Evolutionary conservation across 2,888 invertebrate genomes (phyloP), one percentile per base, ranked within the genome.

Genomic region (Hydropsyche betteni): DNA sequence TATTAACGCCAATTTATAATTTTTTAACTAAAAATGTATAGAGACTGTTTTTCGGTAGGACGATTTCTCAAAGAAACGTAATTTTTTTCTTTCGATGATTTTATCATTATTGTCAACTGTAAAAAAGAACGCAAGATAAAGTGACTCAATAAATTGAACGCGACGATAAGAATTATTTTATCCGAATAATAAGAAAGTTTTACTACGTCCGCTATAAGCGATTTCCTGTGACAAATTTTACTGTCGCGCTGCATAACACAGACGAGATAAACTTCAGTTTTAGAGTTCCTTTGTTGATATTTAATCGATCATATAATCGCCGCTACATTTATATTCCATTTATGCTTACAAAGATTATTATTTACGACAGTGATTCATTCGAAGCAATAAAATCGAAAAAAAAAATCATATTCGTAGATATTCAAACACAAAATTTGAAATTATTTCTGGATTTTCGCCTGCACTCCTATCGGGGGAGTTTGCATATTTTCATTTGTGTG

Each of bases 121-220:
- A 58, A 58, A 58, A 24, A 58, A 58, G 8, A 58, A 14, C 16
- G 16, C 4, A 8, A 58, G 8, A 14, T 16, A 24, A 24, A 24
- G 16, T 24, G 16, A 58, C 16, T 58, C 24, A 44, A 44, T 16
- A 24, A 58, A 24, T 58, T 14, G 2, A 58, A 16, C 14, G 8
- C 24, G 24, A 2, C 34, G 64, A 64, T 64, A 64, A 64, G 64
- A 64, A n/a, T 34, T 33, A 36, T 64, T 64, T 64, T 36, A 64
- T 64, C 64, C 34, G 36, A 64, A 64, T 64, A 64, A 64, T 12
- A 64, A 64, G 64, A 64, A 64, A 64, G 64, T 36, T 64, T 64
- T 12, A 64, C 64, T 8, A 34, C 64, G 64, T 64, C 64, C 64
- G 36, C 64, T 64, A 64, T 64, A 64, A 64, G 64, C n/a, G 64